Conservation (phyloP, 1,140 invertebrate species). For the Ylistrum balloti region DNA sequence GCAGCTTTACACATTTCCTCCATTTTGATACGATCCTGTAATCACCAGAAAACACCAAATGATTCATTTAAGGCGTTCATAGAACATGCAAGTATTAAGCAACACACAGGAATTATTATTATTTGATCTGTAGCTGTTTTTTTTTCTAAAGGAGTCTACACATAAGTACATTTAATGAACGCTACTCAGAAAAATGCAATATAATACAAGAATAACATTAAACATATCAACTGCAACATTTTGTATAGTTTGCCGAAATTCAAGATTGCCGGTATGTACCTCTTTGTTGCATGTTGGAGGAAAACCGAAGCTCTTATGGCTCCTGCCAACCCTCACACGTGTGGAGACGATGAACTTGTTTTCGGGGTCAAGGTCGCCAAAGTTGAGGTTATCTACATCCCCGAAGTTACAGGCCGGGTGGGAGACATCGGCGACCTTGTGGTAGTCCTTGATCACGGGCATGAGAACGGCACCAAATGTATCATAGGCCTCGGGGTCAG, state of each 20-base stretch:
- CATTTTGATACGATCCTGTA: slow-evolving; percentile 70
- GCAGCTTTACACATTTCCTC: slow-evolving; percentile 71
- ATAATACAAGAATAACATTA: too few relatives aligned
- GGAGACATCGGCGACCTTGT: slow-evolving; percentile 64
- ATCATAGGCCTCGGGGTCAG: slow-evolving; percentile 78
- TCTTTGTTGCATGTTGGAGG: slow-evolving; percentile 90
- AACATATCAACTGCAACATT: too few relatives aligned
- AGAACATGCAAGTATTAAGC: too few relatives aligned
- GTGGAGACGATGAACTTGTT: slow-evolving; percentile 85
- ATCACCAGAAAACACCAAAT: too few relatives aligned
- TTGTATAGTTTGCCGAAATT: too few relatives aligned
- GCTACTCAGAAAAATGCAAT: too few relatives aligned
- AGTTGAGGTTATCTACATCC: slow-evolving; percentile 75
- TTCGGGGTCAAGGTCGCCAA: slow-evolving; percentile 75
- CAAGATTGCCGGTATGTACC: slow-evolving; percentile 57
- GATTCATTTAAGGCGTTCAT: too few relatives aligned
- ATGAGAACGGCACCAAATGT: slow-evolving; percentile 76
- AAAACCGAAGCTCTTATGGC: slow-evolving; percentile 73
- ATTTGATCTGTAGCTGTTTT: too few relatives aligned
- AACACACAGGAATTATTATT: too few relatives aligned
- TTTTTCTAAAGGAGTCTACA: too few relatives aligned
- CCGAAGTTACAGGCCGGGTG: slow-evolving; percentile 90
- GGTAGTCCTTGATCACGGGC: slow-evolving; percentile 72
- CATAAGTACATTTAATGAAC: too few relatives aligned
- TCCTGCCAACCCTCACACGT: slow-evolving; percentile 77